Base-by-base conservation (phyloP, 1,140 invertebrate species). In the Hylaeus anthracinus region DNA sequence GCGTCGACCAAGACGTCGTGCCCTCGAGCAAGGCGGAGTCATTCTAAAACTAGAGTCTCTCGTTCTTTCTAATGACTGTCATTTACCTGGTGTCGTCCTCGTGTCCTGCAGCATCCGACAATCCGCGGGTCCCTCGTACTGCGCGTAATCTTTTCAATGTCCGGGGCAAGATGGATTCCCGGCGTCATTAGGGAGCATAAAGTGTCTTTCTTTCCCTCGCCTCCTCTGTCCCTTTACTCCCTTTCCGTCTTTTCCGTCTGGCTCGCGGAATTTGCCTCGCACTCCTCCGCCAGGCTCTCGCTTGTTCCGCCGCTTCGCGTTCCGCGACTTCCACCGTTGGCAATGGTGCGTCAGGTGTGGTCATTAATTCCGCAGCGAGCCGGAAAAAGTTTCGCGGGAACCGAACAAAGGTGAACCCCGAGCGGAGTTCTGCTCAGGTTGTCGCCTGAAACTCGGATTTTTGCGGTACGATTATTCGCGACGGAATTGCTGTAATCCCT, bases 1-100 rank as follows among this genome's bases (percentile, higher is more conserved):
- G 39, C 37, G 15, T 26, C 1, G 10, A n/a, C 1, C 5, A 55
- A 85, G 71, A 67, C 45, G 72, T 53, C 60, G 37, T 58, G 64
- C n/a, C 66, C 66, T 75, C 63, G 26, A 65, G 51, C 66, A 14
- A 75, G 67, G 15, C 66, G 39, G 61, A 86, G 82, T 84, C 60
- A 82, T 86, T 88, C 58, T 64, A 71, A 51, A 70, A 85, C 58
- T 76, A 75, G 58, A 14, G 65, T 82, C 86, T 82, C 86, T 70
- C 76, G 69, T 72, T 84, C 75, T 72, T 69, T 79, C 84, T 85
- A 90, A 90, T 87, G 80, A 87, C 83, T 84, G 81, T 90, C 88
- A 89, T 89, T 89, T 88, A 84, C 77, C 72, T 45, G 67, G 66
- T 84, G 81, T 83, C 82, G 63, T 79, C 63, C 61, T 69, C 73